Conservation (phyloP, 2,797 vertebrate genomes). For the Kryptopterus vitreolus region DNA sequence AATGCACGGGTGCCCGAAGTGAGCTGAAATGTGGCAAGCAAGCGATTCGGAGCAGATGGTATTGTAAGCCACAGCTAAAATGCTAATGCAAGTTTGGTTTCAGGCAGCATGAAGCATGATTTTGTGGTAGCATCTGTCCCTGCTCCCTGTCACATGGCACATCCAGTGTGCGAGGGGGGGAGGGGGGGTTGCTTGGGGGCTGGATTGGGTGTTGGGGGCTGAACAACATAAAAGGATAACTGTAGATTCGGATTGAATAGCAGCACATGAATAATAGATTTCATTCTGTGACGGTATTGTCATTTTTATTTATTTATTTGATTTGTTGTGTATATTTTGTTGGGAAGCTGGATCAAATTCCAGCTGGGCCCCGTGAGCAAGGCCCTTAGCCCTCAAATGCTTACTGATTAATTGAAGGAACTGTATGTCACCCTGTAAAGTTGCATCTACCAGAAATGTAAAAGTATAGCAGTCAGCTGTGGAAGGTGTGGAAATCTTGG, state of each 20-base stretch:
- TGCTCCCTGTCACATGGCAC: slow-evolving; percentile 59
- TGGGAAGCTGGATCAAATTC: too few relatives aligned
- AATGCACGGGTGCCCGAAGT: slow-evolving; percentile 44
- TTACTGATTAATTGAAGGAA: too few relatives aligned
- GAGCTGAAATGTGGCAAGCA: slow-evolving; percentile 48
- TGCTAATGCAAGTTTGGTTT: slow-evolving; percentile 67
- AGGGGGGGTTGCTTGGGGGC: too few relatives aligned
- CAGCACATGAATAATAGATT: neutral
- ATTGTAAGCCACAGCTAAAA: slow-evolving; percentile 67
- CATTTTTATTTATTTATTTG: neutral
- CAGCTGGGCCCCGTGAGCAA: too few relatives aligned
- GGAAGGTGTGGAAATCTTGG: too few relatives aligned
- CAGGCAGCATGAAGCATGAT: slow-evolving; percentile 63
- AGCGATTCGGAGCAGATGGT: slow-evolving; percentile 72
- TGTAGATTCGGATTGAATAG: slow-evolving; percentile 22
- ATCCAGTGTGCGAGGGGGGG: slow-evolving; percentile 48
- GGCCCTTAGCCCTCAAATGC: too few relatives aligned
- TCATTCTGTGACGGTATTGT: neutral
- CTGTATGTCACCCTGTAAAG: too few relatives aligned
- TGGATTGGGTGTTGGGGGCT: too few relatives aligned
- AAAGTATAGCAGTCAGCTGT: too few relatives aligned
- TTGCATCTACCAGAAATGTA: too few relatives aligned
- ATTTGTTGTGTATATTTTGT: neutral
- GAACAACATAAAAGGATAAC: slow-evolving; percentile 7
- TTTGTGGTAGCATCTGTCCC: slow-evolving; percentile 69